Evolutionary conservation across 2,888 invertebrate genomes (phyloP), one percentile per base, ranked within the genome.

Genomic region (Chorisops tibialis): DNA sequence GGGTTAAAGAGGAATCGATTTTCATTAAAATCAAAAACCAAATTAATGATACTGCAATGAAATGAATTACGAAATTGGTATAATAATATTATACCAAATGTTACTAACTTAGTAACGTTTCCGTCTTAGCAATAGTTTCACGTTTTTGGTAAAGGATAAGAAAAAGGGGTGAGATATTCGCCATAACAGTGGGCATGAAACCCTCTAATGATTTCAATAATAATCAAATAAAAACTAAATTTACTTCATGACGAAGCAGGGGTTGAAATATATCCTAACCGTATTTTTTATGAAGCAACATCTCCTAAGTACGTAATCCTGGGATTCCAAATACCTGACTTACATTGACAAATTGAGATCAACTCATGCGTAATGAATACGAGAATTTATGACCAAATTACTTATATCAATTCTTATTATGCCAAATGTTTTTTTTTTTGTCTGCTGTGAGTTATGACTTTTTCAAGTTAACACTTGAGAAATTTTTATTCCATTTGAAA

Each of bases 201-300:
- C 30, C 30, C 30, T 43, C 22, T 60, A 49, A 30, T 56, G 43
- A 62, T 62, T 62, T 47, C 39, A 41, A 62, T 58, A 62, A 62
- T 58, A 58, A 58, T 62, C 50, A 62, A 56, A 58, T 62, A 58
- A 56, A 62, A 62, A 62, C 24, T 49, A 43, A 39, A 38, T 58
- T 58, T 56, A 12, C 41, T 50, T 37, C 21, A 50, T 22, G 49
- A 11, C 30, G 9, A 30, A 30, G 9, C 30, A 2, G 30, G 30
- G 30, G 30, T 30, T 2, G 9, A 1, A 30, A 30, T 9, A 30
- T 30, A 30, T 2, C 30, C 5, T 9, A 30, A 30, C 30, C 30
- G 9, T 30, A 30, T 30, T 30, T 9, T 30, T 30, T 30, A 30
- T 30, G 30, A 7, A 30, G 30, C 7, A 2, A 30, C 30, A 30